Percentiles rank a stretch among this genome's conserved stretches.
These are phyloP conservation scores for Falco biarmicus DNA, from an alignment of 2,797 vertebrate species.

Conservation along the genomic window DNA sequence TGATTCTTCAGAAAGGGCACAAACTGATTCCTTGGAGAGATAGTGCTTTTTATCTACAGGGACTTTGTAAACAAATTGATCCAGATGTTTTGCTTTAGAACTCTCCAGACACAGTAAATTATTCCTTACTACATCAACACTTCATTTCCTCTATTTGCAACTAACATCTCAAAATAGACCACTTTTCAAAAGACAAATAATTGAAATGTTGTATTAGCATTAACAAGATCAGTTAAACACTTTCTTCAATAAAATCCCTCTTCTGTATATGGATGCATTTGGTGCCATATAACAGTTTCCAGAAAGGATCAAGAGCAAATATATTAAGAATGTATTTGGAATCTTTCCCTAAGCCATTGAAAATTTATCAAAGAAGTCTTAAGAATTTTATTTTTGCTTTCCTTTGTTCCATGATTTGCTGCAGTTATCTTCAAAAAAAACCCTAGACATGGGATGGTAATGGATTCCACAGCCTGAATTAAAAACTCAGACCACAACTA, in stretches of 20 bases:
- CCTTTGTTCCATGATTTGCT: background rate
- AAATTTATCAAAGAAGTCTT: background rate
- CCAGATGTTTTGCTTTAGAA: conserved; percentile 21
- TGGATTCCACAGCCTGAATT: background rate
- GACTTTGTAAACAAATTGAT: conserved; percentile 39
- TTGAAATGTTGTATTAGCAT: background rate
- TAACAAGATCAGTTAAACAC: background rate
- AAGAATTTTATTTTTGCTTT: background rate
- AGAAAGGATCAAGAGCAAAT: conserved; percentile 20
- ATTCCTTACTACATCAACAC: conserved; percentile 29
- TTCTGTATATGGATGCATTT: background rate
- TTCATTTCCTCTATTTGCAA: conserved; percentile 29
- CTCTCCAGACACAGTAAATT: background rate
- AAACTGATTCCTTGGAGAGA: conserved; percentile 25
- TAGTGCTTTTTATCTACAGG: conserved; percentile 52
- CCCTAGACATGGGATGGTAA: background rate
- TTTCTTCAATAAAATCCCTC: background rate
- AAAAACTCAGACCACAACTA: background rate
- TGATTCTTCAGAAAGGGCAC: background rate
- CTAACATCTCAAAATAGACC: background rate
- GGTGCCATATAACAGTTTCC: background rate
- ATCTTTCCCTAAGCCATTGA: conserved; percentile 4
- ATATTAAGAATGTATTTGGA: conserved; percentile 13
- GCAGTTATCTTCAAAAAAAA: background rate
- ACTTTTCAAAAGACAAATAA: background rate